A percentile compares a stretch with the other conserved stretches of the same genome.
phyloP scores from a whole-genome alignment of 2,113 vertebrate species.

The Cranoglanis bouderius region DNA sequence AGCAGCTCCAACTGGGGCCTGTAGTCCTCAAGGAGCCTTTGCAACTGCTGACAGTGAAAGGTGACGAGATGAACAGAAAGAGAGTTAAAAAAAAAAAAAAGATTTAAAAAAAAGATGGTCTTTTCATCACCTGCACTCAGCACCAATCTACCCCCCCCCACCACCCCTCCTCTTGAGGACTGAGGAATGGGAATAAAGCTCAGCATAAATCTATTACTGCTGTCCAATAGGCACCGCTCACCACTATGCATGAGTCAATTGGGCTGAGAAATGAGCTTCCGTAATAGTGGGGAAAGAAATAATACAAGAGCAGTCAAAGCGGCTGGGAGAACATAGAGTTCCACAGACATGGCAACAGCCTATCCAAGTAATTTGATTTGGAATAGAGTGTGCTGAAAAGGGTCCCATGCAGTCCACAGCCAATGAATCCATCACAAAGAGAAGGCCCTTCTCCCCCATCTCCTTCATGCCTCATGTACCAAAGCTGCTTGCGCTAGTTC shows the following conservation, averaged over 20 bases:
- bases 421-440: constrained; percentile 44
- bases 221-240: constrained; percentile 38
- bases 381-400: constrained; percentile 48
- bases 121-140: constrained; percentile 21
- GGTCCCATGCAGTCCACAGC: constrained; percentile 23
- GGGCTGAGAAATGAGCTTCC: constrained; percentile 50
- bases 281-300: constrained; percentile 46
- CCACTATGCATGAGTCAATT: constrained; percentile 35
- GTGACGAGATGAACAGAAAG: background rate
- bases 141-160: background rate
- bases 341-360: constrained; percentile 50
- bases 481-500: constrained; percentile 33
- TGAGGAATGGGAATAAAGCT: constrained; percentile 42
- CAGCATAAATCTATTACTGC: constrained; percentile 49
- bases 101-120: background rate
- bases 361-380: constrained; percentile 52
- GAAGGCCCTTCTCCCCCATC: constrained; percentile 11
- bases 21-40: constrained; percentile 75
- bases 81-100: background rate
- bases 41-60: constrained; percentile 72
- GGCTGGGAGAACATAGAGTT: constrained; percentile 50
- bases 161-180: constrained; percentile 19
- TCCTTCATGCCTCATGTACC: constrained; percentile 37
- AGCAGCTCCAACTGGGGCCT: constrained; percentile 73
- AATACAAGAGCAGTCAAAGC: constrained; percentile 38